Conservation (phyloP, 2,797 vertebrate genomes). For the Zalophus californianus region DNA sequence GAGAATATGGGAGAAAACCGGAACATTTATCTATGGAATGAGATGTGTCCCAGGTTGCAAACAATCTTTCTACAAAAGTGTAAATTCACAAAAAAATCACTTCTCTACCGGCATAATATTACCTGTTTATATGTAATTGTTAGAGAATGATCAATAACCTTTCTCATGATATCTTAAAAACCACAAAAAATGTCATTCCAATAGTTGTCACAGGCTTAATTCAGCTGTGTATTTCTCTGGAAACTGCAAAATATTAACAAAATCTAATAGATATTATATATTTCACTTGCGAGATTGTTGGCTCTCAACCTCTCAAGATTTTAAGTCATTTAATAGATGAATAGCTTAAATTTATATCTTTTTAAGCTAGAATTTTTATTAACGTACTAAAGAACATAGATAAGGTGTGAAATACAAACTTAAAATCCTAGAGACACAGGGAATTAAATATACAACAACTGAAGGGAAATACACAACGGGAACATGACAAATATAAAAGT, state of each 20-base stretch:
- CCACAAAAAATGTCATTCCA: not conserved
- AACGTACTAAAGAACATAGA: not conserved
- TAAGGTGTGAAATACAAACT: not conserved
- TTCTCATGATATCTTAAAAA: not conserved
- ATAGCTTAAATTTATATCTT: not conserved
- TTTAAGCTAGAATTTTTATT: constrained; percentile 27
- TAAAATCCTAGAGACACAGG: not conserved
- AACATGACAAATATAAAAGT: not conserved
- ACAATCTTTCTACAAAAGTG: not conserved
- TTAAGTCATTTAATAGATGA: not conserved
- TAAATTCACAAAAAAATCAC: not conserved
- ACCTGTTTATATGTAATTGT: not conserved
- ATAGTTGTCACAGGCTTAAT: not conserved
- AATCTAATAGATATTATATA: constrained; percentile 32
- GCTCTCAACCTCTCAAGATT: not conserved
- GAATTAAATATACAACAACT: not conserved
- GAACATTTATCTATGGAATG: constrained; percentile 60
- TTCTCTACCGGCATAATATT: not conserved
- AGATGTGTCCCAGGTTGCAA: constrained; percentile 38
- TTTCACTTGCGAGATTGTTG: not conserved
- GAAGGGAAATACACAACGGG: not conserved
- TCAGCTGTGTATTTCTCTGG: not conserved
- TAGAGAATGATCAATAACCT: not conserved
- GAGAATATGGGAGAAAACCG: constrained; percentile 32
- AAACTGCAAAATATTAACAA: not conserved